Conservation (phyloP, 2,888 invertebrate genomes). For the Odontocerum albicorne region DNA sequence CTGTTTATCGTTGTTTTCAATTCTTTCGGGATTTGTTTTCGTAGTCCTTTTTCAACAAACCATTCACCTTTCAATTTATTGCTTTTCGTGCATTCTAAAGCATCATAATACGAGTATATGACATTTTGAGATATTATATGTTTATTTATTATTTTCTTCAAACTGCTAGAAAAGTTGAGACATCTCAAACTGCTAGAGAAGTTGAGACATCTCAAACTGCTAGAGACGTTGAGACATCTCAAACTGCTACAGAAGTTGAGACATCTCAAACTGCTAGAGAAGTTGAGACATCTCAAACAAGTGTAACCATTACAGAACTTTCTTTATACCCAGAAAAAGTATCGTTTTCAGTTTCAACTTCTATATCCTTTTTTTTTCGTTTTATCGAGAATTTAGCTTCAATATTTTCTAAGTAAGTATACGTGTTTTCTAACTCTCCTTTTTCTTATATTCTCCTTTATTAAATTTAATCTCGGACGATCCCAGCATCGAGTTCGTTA, state of each 20-base stretch:
- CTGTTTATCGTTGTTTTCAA: constrained; percentile 36
- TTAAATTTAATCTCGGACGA: constrained; percentile 25
- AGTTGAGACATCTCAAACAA: constrained; percentile 34
- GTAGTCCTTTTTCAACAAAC: constrained; percentile 18
- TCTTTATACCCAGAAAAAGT: constrained; percentile 9
- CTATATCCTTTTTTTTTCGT: constrained; percentile 7
- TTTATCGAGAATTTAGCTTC: neutral
- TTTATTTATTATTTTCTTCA: constrained; percentile 3
- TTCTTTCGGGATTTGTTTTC: constrained; percentile 29
- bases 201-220: too few relatives aligned
- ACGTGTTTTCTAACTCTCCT: too few relatives aligned
- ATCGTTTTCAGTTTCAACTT: constrained; percentile 23
- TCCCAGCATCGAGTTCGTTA: constrained; percentile 15
- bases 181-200: too few relatives aligned
- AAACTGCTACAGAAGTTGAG: neutral
- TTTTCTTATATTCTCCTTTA: constrained; percentile 17
- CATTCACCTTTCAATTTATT: constrained; percentile 26
- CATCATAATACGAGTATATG: too few relatives aligned
- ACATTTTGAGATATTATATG: constrained; percentile 9
- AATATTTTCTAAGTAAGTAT: neutral
- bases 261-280: constrained; percentile 19
- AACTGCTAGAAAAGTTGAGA: too few relatives aligned
- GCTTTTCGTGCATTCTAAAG: constrained; percentile 22
- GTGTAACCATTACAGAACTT: constrained; percentile 32
- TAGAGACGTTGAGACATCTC: neutral